These are phyloP conservation scores for Mesocentrotus franciscanus DNA, from an alignment of 53 echinoderm and acorn worm species.

Conservation along the genomic window DNA sequence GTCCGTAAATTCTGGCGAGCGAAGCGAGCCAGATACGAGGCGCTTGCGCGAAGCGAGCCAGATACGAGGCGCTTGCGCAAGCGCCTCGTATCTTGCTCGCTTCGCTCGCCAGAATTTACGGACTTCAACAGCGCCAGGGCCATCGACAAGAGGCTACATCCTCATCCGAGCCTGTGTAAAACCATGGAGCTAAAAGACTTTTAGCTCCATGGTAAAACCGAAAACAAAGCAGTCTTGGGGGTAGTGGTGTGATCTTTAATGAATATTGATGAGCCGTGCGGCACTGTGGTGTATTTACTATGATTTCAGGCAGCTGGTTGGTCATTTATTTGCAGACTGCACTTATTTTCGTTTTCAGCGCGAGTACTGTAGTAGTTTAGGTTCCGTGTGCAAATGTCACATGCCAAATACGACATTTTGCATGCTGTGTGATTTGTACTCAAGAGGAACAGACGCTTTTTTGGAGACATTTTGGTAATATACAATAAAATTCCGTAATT, in stretches of 20 bases:
- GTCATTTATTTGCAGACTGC: slow-evolving; percentile 30
- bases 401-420: slow-evolving; percentile 57
- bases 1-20: too few species aligned
- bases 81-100: too few species aligned
- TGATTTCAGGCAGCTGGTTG: neutral
- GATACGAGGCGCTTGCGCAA: too few species aligned
- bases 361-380: neutral
- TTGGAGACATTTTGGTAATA: neutral
- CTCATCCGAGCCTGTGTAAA: too few species aligned
- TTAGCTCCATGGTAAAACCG: too few species aligned
- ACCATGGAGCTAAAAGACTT: too few species aligned
- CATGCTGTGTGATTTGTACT: neutral
- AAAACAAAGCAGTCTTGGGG: too few species aligned
- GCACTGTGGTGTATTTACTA: neutral
- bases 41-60: too few species aligned
- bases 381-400: slow-evolving; percentile 67
- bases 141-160: too few species aligned
- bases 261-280: neutral
- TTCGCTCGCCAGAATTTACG: too few species aligned
- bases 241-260: neutral
- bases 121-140: too few species aligned
- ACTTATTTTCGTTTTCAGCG: neutral
- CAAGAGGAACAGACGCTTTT: neutral
- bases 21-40: too few species aligned
- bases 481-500: neutral